Evolutionary conservation across 2,113 vertebrate species (phyloP).

Genomic region (Gobio gobio): DNA sequence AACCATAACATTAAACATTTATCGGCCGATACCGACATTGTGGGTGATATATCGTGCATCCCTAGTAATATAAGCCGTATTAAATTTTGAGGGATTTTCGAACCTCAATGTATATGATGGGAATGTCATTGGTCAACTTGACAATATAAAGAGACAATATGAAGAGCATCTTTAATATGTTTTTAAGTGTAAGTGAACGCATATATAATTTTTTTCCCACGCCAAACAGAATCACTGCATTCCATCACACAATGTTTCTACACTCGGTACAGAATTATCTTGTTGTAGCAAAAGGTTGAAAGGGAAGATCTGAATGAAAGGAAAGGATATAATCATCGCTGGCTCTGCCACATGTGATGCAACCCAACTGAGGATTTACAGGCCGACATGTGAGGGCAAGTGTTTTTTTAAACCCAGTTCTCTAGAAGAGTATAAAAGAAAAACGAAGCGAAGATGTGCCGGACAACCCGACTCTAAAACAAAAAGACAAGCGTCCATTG

Average conservation of each 20-base stretch:
- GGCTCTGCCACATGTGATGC: constrained; percentile 50
- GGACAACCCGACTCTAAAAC: constrained; percentile 1
- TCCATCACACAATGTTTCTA: constrained; percentile 8
- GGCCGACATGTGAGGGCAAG: constrained; percentile 52
- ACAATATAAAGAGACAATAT: background rate
- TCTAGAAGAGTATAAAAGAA: background rate
- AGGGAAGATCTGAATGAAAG: constrained; percentile 54
- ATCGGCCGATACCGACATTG: too few species aligned
- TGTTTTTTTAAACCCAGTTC: constrained; percentile 28
- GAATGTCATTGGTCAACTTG: background rate
- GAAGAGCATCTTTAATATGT: background rate
- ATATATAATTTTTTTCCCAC: background rate
- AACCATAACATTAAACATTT: too few species aligned
- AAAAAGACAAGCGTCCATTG: constrained; percentile 36
- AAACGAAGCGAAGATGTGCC: background rate
- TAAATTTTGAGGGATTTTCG: too few species aligned
- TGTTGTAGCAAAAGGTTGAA: constrained; percentile 46
- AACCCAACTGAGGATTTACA: constrained; percentile 56
- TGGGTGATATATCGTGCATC: too few species aligned
- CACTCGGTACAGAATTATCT: constrained; percentile 42
- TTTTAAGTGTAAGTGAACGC: background rate
- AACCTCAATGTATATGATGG: too few species aligned
- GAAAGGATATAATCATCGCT: constrained; percentile 58
- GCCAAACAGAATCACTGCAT: background rate
- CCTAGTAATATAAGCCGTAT: too few species aligned